These are phyloP conservation scores for Neodiprion fabricii DNA, from an alignment of 1,140 invertebrate genomes.

Conservation along the genomic window DNA sequence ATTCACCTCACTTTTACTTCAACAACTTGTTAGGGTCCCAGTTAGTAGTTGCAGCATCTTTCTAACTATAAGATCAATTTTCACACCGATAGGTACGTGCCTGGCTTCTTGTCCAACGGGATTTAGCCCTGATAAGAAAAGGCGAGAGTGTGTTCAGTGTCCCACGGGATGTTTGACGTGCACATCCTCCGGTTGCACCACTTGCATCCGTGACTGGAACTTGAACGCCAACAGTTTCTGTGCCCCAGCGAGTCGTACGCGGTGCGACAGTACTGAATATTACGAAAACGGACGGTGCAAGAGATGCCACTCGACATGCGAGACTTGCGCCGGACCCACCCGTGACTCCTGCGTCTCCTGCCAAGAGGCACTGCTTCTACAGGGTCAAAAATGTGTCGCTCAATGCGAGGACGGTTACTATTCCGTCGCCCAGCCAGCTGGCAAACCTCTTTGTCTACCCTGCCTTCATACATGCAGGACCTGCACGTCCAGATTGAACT, in stretches of 20 bases:
- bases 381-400: constrained; percentile 72
- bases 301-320: constrained; percentile 73
- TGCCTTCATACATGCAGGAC: constrained; percentile 80
- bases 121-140: constrained; percentile 76
- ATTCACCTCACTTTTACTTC: neutral
- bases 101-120: constrained; percentile 70
- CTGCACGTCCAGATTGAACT: constrained; percentile 79
- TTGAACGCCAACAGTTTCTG: constrained; percentile 76
- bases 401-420: constrained; percentile 77
- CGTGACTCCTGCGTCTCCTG: constrained; percentile 75
- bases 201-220: constrained; percentile 74
- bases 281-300: constrained; percentile 73
- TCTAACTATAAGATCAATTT: neutral
- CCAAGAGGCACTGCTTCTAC: constrained; percentile 68
- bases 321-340: constrained; percentile 73
- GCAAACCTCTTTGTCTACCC: constrained; percentile 71
- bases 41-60: neutral
- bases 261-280: constrained; percentile 74
- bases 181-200: constrained; percentile 70
- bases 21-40: neutral
- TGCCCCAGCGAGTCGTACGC: constrained; percentile 68
- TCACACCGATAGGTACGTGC: constrained; percentile 53
- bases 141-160: constrained; percentile 77
- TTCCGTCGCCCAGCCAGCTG: constrained; percentile 60
- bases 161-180: constrained; percentile 77